Evolutionary conservation across 1,140 invertebrate species (phyloP).

Genomic region (Leptinotarsa lineolata): DNA sequence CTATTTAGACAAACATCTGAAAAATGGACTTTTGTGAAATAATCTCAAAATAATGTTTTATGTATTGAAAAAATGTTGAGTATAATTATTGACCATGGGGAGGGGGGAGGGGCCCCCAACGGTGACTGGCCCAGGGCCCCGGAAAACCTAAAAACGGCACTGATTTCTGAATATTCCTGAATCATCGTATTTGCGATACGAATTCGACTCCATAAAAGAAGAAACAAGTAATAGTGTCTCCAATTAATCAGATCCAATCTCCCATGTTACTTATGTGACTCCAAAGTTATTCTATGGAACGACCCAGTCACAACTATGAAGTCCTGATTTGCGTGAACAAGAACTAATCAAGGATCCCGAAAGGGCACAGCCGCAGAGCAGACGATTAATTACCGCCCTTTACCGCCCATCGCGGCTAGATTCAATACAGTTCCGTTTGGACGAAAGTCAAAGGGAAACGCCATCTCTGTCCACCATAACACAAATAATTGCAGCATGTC

Average conservation of each 20-base stretch:
- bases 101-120: too few species aligned
- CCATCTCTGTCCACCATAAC: not conserved
- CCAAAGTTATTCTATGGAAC: not conserved
- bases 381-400: conserved; percentile 20
- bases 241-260: not conserved
- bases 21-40: too few species aligned
- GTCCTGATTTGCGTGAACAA: conserved; percentile 20
- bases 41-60: too few species aligned
- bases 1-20: too few species aligned
- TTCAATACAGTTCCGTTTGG: conserved; percentile 18
- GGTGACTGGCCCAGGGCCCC: too few species aligned
- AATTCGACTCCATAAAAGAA: too few species aligned
- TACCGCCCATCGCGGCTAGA: conserved; percentile 12
- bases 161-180: too few species aligned
- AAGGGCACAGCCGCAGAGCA: conserved; percentile 16
- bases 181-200: too few species aligned
- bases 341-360: conserved; percentile 22
- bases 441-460: conserved; percentile 1
- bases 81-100: too few species aligned
- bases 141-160: too few species aligned
- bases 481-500: conserved; percentile 14
- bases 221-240: too few species aligned
- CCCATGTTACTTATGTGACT: not conserved
- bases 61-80: too few species aligned
- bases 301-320: conserved; percentile 8